These are phyloP conservation scores for Nasalis larvatus DNA, from an alignment of 2,113 vertebrate genomes.

Conservation along the genomic window DNA sequence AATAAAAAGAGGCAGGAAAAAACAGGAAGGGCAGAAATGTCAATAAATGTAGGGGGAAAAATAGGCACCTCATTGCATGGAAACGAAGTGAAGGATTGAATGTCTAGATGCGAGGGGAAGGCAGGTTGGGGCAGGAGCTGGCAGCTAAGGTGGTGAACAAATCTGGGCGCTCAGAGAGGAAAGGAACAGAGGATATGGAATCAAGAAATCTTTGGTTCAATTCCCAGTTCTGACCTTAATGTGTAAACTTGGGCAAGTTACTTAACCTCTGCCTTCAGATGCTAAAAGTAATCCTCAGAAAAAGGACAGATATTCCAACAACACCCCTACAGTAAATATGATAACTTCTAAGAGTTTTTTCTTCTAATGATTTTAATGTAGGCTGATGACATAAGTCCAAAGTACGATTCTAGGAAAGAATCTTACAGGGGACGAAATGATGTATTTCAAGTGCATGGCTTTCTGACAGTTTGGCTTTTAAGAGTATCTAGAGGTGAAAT, in stretches of 20 bases:
- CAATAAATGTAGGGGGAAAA: neutral
- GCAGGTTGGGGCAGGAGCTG: neutral
- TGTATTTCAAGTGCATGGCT: slow-evolving; percentile 50
- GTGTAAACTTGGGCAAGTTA: neutral
- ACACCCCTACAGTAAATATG: slow-evolving; percentile 12
- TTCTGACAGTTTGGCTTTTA: slow-evolving; percentile 67
- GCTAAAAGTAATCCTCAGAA: slow-evolving; percentile 11
- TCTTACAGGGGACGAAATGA: slow-evolving; percentile 59
- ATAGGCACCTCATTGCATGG: neutral
- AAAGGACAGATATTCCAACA: neutral
- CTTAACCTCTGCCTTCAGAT: neutral
- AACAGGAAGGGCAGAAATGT: neutral
- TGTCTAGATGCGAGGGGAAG: neutral
- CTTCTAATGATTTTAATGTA: slow-evolving; percentile 54
- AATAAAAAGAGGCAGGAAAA: slow-evolving; percentile 13
- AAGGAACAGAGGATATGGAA: neutral
- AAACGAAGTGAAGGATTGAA: neutral
- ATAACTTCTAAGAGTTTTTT: neutral
- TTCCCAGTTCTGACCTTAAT: neutral
- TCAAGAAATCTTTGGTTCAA: neutral
- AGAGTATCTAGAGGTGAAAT: slow-evolving; percentile 47
- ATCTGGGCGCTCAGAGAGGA: neutral
- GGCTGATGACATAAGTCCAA: slow-evolving; percentile 54
- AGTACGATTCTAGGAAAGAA: slow-evolving; percentile 63
- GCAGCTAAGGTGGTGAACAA: neutral